phyloP scores from a whole-genome alignment of 1,140 invertebrate species.

The Gonioctena quinquepunctata region DNA sequence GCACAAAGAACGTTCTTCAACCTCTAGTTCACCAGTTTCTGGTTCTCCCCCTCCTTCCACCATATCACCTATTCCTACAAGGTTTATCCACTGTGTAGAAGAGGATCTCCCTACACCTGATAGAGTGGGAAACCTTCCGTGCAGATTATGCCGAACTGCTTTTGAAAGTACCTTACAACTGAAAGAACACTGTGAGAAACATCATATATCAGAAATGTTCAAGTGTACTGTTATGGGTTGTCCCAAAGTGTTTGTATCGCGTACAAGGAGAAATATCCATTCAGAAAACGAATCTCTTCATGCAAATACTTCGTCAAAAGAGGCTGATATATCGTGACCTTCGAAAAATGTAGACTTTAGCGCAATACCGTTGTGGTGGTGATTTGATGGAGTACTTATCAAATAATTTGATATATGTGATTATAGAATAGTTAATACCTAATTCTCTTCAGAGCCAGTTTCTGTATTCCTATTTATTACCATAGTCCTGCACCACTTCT shows the following conservation, averaged over 20 bases:
- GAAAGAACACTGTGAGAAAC: slow-evolving; percentile 69
- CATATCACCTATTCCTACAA: slow-evolving; percentile 35
- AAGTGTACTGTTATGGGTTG: slow-evolving; percentile 79
- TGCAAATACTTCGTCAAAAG: slow-evolving; percentile 48
- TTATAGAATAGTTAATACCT: slow-evolving; percentile 47
- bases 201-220: slow-evolving; percentile 75
- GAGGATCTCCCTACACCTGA: slow-evolving; percentile 62
- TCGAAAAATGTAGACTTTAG: slow-evolving; percentile 44
- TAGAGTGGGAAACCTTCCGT: slow-evolving; percentile 66
- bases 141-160: slow-evolving; percentile 66
- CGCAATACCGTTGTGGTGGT: slow-evolving; percentile 52
- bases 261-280: slow-evolving; percentile 75
- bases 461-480: slow-evolving; percentile 48
- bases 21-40: slow-evolving; percentile 53
- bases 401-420: slow-evolving; percentile 45
- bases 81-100: slow-evolving; percentile 58
- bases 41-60: slow-evolving; percentile 43
- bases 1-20: slow-evolving; percentile 53
- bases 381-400: slow-evolving; percentile 43
- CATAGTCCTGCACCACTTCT: slow-evolving; percentile 26
- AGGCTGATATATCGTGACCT: slow-evolving; percentile 51
- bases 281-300: slow-evolving; percentile 61
- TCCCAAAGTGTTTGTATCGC: slow-evolving; percentile 79
- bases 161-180: slow-evolving; percentile 65
- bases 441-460: slow-evolving; percentile 49